Base-by-base conservation (phyloP, 2,888 invertebrate genomes). In the Agonopterix arenella region DNA sequence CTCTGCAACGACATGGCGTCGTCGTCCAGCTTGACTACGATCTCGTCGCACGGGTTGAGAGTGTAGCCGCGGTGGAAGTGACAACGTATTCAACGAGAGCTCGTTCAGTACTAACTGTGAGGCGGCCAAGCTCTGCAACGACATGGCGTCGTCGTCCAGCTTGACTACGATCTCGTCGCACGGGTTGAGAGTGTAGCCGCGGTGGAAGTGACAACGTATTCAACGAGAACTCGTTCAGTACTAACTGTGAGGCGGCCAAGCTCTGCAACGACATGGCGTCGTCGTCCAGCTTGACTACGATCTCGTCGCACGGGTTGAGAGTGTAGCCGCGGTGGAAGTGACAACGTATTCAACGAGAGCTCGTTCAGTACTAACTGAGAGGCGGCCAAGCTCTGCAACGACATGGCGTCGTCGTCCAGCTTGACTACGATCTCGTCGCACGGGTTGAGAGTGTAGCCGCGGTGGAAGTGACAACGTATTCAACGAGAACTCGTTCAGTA, bases 1-100 rank as follows among this genome's bases (percentile, higher is more conserved):
- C 96, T 95, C 82, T 97, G 97, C 48, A 98, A 85, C 66, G 94
- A 94, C 94, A 98, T 95, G 50, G 95, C 92, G 69, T 97, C 96
- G 64, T 98, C 97, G 69, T 98, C 98, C 2, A 98, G 77, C 42
- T 93, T 91, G 70, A 94, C 93, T 54, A 92, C 90, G 51, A 97
- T 92, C 59, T 98, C 97, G 59, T 97, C 96, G 44, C 96, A 92
- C 0, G 95, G 91, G 46, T 96, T 96, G 46, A 98, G 90, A 18
- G 18, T 18, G 18, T 18, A 18, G 18, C 18, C 18, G 18, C 18
- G 18, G 18, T 18, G 1, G 18, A 18, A 18, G 18, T 18, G 18
- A 18, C 4, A 18, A 18, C 18, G 18, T 18, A 18, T 2, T 18
- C 18, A 18, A 18, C 18, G 18, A 18, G 18, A 2, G 18, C 18